These are phyloP conservation scores for Pogonomyrmex californicus DNA, from an alignment of 1,140 invertebrate genomes.

Conservation along the genomic window DNA sequence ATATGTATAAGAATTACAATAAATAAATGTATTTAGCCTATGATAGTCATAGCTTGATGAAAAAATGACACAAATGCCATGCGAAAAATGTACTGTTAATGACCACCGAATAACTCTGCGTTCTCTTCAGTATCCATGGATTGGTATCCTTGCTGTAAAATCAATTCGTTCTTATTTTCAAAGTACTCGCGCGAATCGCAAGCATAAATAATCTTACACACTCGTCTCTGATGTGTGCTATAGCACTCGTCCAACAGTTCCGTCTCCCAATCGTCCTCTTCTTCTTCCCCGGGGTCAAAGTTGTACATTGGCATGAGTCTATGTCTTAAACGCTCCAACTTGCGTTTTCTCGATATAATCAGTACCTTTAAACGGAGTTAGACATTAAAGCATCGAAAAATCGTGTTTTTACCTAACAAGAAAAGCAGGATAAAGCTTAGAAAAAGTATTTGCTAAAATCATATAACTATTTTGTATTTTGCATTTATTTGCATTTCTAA, in stretches of 20 bases:
- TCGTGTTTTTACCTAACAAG: conserved; percentile 41
- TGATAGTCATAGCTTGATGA: conserved; percentile 31
- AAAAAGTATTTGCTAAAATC: conserved; percentile 3
- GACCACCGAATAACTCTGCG: conserved; percentile 82
- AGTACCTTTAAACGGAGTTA: conserved; percentile 81
- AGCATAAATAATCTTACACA: conserved; percentile 73
- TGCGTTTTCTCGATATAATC: conserved; percentile 86
- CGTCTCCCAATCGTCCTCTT: conserved; percentile 89
- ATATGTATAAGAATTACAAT: conserved; percentile 51
- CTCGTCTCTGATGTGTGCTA: conserved; percentile 83
- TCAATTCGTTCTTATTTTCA: conserved; percentile 70
- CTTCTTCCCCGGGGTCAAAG: conserved; percentile 89
- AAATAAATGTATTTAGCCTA: conserved; percentile 58
- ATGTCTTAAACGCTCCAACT: conserved; percentile 88
- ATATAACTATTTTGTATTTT: neutral
- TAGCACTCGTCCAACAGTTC: conserved; percentile 87
- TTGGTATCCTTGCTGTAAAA: conserved; percentile 84
- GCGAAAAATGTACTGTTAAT: conserved; percentile 56
- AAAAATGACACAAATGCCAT: conserved; percentile 58
- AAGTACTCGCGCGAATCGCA: conserved; percentile 23
- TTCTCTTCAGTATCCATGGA: conserved; percentile 85
- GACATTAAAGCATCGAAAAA: neutral
- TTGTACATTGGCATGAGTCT: conserved; percentile 90
- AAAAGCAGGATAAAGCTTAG: conserved; percentile 48
- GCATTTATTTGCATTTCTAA: neutral